Conservation (phyloP, 2,888 invertebrate species). For the Trissoscelio sp. region DNA sequence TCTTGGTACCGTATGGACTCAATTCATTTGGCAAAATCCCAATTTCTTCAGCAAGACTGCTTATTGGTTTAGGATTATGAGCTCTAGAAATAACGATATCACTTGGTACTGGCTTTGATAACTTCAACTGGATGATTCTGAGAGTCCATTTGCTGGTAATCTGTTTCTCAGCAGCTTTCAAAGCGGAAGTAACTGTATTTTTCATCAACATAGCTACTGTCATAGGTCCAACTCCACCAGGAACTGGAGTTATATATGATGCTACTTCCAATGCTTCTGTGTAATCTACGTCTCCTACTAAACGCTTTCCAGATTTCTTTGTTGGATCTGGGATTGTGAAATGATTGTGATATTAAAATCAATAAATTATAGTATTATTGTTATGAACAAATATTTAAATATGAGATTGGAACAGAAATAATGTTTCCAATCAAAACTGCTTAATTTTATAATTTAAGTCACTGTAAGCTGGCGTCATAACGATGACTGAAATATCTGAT, state of each 20-base stretch:
- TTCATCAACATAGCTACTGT: slow-evolving; percentile 99
- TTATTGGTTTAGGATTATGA: slow-evolving; percentile 94
- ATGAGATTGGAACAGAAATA: too few relatives aligned
- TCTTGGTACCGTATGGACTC: slow-evolving; percentile 95
- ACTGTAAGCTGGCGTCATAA: background rate
- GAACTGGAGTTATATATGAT: slow-evolving; percentile 96
- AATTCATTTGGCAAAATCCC: slow-evolving; percentile 92
- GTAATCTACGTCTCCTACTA: slow-evolving; percentile 98
- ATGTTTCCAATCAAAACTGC: too few relatives aligned
- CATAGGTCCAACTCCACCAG: slow-evolving; percentile 99
- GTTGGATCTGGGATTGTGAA: slow-evolving; percentile 86
- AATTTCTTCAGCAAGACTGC: slow-evolving; percentile 91
- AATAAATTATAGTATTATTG: too few relatives aligned
- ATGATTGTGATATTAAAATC: too few relatives aligned
- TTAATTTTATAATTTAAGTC: background rate
- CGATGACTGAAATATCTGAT: slow-evolving; percentile 30
- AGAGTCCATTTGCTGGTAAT: slow-evolving; percentile 89
- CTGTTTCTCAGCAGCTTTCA: slow-evolving; percentile 86
- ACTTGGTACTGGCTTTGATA: slow-evolving; percentile 92
- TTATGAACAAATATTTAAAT: too few relatives aligned
- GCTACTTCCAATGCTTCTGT: slow-evolving; percentile 91
- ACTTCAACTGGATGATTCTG: slow-evolving; percentile 87
- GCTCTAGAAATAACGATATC: slow-evolving; percentile 96
- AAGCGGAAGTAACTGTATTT: slow-evolving; percentile 95
- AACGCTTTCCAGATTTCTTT: slow-evolving; percentile 90